Evolutionary conservation across 1,140 invertebrate species (phyloP), one percentile per base, ranked within the genome.

Genomic region (Yoshiicerus persimilis): DNA sequence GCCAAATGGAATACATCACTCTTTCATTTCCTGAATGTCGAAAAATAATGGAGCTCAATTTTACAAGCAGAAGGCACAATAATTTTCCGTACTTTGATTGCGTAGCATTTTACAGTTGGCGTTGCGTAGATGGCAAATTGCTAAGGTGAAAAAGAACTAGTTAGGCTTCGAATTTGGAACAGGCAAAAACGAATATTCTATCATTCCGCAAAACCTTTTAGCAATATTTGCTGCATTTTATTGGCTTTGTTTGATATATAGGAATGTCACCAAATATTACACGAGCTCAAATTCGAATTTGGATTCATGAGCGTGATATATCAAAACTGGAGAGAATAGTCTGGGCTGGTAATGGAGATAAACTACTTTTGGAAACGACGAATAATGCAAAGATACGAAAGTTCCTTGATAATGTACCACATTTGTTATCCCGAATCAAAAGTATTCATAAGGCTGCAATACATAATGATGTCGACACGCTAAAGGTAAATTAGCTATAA

Each of bases 311-410:
- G 75, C 90, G 92, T 87, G 92, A 93, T 89, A 90, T 93, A 0
- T 90, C 91, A 20, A 92, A 91, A 89, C 91, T 93, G 88, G 92
- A 94, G 92, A 88, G 86, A 97, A 97, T 98, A 89, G 93, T 98
- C 13, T 97, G 97, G 96, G 96, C 97, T 91, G 97, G 97, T 0
- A 95, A 97, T 91, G 97, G 97, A 10, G 93, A 95, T 66, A 95
- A 96, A 88, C 93, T 98, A 4, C 93, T 96, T 77, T 95, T 95
- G 88, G 96, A 97, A 92, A 96, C 96, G 3, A 96, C 96, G 92
- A 97, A 95, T 91, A 96, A 96, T 93, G 94, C 95, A 1, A 94
- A 95, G 88, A 96, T 97, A 34, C 95, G 95, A 92, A 95, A 94
- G 91, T 98, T 97, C 92, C 92, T 97, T 11, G 96, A 97, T 92